Conservation (phyloP, 2,888 invertebrate species). For the Caenorhabditis sinica region DNA sequence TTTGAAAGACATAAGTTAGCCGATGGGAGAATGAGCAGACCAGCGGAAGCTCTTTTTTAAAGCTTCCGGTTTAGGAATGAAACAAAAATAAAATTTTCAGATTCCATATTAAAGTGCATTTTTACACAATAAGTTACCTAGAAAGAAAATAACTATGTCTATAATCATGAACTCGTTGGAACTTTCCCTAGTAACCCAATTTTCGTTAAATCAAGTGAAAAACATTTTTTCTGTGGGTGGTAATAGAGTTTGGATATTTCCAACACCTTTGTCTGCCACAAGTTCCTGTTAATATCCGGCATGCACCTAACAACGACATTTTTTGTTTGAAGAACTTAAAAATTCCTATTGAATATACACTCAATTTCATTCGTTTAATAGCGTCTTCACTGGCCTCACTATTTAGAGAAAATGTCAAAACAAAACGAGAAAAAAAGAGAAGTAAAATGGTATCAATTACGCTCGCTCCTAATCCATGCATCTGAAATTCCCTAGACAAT, state of each 20-base stretch:
- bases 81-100: no score
- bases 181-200: no score
- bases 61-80: no score
- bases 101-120: no score
- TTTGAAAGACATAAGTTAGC: neutral
- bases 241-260: neutral
- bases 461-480: conserved; percentile 2
- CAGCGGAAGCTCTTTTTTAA: no score
- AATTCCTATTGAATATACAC: no score
- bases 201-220: neutral
- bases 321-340: no score
- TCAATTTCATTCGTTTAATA: no score
- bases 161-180: no score
- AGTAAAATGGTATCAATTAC: neutral
- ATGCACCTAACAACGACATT: neutral
- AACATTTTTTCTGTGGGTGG: neutral
- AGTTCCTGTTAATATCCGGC: neutral
- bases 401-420: neutral
- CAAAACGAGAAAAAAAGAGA: neutral
- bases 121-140: no score
- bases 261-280: neutral
- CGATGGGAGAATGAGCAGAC: no score
- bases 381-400: neutral
- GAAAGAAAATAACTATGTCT: no score
- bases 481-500: conserved; percentile 9